Evolutionary conservation across 1,140 invertebrate genomes (phyloP), one percentile per base, ranked within the genome.

Genomic region (Steinernema feltiae): DNA sequence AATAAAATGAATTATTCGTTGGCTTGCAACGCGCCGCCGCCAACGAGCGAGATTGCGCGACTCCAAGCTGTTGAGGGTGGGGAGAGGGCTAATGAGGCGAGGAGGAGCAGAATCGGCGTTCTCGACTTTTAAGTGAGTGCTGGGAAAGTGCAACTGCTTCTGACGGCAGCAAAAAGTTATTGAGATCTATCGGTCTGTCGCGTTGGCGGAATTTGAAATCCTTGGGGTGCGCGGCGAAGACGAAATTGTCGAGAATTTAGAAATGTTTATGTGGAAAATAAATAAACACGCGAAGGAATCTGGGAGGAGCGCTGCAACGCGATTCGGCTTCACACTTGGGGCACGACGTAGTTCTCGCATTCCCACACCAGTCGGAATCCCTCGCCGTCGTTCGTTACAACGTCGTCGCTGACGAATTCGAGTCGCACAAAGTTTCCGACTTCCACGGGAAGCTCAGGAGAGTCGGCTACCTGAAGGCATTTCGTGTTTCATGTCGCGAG

Each of bases 301-400:
- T 46, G 7, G 41, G n/a, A n/a, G n/a, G n/a, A n/a, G n/a, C n/a
- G n/a, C n/a, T n/a, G n/a, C n/a, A 63, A 27, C 15, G 7, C 12
- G 53, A 21, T n/a, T n/a, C n/a, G 53, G 53, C 15, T 17, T 63
- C 53, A 63, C 3, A 63, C 53, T 63, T 63, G 53, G 12, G 53
- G 15, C 53, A 63, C 53, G 53, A 12, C 24, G 53, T 63, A 63
- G 53, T 63, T 63, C 53, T 63, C 53, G 53, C 53, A 63, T 27
- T 63, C 53, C 53, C 53, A 63, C 53, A 15, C 53, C 2, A 63
- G 2, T 27, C 53, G 53, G 53, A 63, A 63, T 63, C 53, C 53
- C 18, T 41, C 7, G 35, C 35, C 35, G 35, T 63, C 53, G 53
- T 63, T 63, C 7, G 53, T n/a, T 3, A 21, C 3, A 21, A 15